Base-by-base conservation (phyloP, 2,797 vertebrate genomes). In the Onychomys arenicola region DNA sequence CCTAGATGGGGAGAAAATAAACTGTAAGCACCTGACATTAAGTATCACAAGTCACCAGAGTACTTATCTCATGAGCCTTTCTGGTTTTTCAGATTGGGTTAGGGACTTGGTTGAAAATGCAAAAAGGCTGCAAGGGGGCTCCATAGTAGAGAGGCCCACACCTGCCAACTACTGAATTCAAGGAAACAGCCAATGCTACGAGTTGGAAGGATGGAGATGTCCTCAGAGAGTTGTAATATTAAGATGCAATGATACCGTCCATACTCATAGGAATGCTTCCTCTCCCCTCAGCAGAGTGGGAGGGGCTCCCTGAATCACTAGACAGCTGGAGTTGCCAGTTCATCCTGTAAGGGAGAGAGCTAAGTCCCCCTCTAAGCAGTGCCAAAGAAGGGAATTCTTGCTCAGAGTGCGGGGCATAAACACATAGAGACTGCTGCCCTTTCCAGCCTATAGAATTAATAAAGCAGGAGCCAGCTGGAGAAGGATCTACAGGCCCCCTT, bases 131-230 rank as follows among this genome's bases (percentile, higher is more conserved):
- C 52, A 37, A 49, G 32, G 55, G 21, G 43, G 17, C 55, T 90
- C 11, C 52, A 34, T 9, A 29, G 65, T 34, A 55, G 32, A 37
- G 73, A 77, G 55, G 61, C 32, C 13, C 29, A 19, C 2, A 6
- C 81, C 81, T 87, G 84, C 49, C 37, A 71, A 25, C 25, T n/a
- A 37, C 76, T 80, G 49, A 37, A 9, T 9, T 71, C 32, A 10
- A 19, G 57, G 63, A 37, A 78, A 4, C 65, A 49, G 59, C 9
- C 52, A 84, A 61, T 57, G 46, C n/a, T 46, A 23, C 69, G 11
- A 2, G 7, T 0, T 23, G 3, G 11, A 78, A 61, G 55, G 27
- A 32, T 43, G 5, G 27, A 12, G 19, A 2, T 2, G 1, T 59
- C 46, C 43, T 43, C 69, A 84, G 37, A 75, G 32, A 87, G 10